Conservation (phyloP, 2,113 vertebrate genomes). For the Sigmodon hispidus region DNA sequence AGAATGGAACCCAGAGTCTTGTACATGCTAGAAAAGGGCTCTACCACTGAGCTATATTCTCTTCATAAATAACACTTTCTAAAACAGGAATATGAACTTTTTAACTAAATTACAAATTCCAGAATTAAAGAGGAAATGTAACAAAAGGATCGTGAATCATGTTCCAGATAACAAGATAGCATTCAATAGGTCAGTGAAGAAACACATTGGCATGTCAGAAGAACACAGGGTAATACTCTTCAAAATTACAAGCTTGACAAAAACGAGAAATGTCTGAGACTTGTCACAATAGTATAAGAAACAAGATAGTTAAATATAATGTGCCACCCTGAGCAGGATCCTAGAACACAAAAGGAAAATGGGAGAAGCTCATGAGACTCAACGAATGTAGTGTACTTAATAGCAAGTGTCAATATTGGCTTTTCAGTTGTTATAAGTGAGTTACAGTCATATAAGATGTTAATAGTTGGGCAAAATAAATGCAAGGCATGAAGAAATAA, state of each 20-base stretch:
- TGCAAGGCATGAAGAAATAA: neutral
- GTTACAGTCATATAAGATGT: neutral
- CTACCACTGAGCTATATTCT: neutral
- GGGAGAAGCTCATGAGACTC: neutral
- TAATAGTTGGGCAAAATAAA: neutral
- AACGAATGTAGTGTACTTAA: neutral
- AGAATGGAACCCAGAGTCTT: neutral
- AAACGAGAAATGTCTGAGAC: neutral
- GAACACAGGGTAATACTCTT: neutral
- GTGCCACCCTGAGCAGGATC: neutral
- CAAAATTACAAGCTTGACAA: neutral
- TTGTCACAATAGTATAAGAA: neutral
- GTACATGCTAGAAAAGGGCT: neutral
- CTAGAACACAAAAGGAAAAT: neutral
- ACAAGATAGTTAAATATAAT: neutral
- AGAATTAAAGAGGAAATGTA: neutral
- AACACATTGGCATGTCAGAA: neutral
- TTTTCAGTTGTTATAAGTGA: neutral
- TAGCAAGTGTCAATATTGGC: neutral
- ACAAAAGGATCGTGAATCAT: neutral
- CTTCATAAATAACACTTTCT: neutral
- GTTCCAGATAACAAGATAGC: neutral
- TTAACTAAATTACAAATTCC: slow-evolving; percentile 24
- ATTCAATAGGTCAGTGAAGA: neutral
- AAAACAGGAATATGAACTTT: neutral